Conservation (phyloP, 92 coral and sea anemone genomes). For the Meandrina meandrites region DNA sequence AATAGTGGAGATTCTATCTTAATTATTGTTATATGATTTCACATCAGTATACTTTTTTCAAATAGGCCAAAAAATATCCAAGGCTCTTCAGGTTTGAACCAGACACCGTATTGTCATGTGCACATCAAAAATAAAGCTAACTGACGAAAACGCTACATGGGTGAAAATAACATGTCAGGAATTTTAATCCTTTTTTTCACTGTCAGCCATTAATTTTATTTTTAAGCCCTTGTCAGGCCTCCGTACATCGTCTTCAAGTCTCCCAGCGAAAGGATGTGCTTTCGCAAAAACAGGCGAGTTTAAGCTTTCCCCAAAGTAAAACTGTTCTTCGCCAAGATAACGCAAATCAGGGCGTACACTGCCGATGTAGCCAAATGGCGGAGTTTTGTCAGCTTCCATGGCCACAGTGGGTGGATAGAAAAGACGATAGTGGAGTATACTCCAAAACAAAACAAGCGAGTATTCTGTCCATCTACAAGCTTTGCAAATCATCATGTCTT, state of each 20-base stretch:
- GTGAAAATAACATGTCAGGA: no score
- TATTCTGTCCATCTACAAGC: not conserved
- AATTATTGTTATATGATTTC: no score
- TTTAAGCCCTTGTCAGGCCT: not conserved
- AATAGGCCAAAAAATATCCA: no score
- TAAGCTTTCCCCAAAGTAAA: not conserved
- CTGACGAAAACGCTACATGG: no score
- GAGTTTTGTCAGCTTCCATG: not conserved
- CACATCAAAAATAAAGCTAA: no score
- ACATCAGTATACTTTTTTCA: no score
- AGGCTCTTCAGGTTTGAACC: no score
- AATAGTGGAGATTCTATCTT: no score
- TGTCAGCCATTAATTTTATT: not conserved
- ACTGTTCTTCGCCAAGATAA: not conserved
- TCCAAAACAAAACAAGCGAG: not conserved
- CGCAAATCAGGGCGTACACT: not conserved
- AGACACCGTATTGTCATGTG: no score
- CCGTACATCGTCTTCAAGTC: not conserved
- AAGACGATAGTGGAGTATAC: not conserved
- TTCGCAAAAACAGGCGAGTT: not conserved
- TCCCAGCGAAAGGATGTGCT: not conserved
- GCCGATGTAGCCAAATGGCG: not conserved
- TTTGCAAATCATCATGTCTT: not conserved
- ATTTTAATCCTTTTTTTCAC: no score
- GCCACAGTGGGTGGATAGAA: not conserved